Conservation (phyloP, 2,113 vertebrate species). For the Rhinolophus sinicus region DNA sequence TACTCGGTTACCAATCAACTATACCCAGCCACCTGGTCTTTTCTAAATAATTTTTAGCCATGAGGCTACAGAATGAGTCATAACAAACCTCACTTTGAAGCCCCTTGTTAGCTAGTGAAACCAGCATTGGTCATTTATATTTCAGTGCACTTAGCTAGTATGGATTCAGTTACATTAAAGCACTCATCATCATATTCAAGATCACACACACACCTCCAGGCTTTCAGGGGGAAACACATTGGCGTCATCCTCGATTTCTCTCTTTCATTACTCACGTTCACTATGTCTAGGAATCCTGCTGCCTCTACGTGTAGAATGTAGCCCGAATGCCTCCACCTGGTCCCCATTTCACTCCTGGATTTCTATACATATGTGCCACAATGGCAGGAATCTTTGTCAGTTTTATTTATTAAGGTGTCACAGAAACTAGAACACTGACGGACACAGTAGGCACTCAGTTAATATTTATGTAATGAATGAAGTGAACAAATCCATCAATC, state of each 20-base stretch:
- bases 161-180: background rate
- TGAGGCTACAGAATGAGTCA: slow-evolving; percentile 67
- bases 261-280: background rate
- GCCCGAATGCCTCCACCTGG: background rate
- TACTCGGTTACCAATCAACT: slow-evolving; percentile 1
- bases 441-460: background rate
- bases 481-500: background rate
- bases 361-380: background rate
- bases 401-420: background rate
- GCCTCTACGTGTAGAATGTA: background rate
- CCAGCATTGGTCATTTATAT: slow-evolving; percentile 40
- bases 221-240: background rate
- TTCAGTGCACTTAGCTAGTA: background rate
- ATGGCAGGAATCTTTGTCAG: background rate
- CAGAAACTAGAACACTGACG: background rate
- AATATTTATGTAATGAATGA: slow-evolving; percentile 44
- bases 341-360: background rate
- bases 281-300: background rate
- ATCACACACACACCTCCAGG: background rate
- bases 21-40: slow-evolving; percentile 67
- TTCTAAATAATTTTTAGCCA: slow-evolving; percentile 68
- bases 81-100: slow-evolving; percentile 63
- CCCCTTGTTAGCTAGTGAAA: slow-evolving; percentile 57
- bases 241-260: background rate
- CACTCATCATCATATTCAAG: background rate